Conservation (phyloP, 2,797 vertebrate species). For the Smutsia gigantea region DNA sequence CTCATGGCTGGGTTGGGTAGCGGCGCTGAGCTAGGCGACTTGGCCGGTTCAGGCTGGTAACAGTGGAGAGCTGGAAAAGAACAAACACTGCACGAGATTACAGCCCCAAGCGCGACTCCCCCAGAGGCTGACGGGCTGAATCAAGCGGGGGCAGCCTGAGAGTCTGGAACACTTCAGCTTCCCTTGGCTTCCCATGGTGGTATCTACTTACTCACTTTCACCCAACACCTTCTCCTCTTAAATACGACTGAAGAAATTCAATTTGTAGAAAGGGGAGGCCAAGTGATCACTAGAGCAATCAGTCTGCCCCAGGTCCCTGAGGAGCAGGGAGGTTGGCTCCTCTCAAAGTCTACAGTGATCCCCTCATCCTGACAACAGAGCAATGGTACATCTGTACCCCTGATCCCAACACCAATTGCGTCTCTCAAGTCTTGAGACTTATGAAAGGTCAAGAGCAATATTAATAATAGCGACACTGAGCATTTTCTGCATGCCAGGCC, state of each 20-base stretch:
- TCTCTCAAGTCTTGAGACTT: neutral
- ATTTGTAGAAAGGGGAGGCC: neutral
- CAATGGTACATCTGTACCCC: neutral
- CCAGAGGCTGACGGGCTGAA: too few relatives aligned
- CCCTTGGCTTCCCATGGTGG: neutral
- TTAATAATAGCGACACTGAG: neutral
- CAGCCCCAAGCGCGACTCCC: neutral
- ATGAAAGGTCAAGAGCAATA: neutral
- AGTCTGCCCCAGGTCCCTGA: neutral
- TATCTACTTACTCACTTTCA: neutral
- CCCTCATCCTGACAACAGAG: neutral
- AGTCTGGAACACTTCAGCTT: neutral
- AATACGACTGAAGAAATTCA: neutral
- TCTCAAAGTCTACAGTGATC: neutral
- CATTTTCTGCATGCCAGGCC: neutral
- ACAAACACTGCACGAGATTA: accelerated
- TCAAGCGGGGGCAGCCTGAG: neutral
- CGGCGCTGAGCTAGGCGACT: conserved; percentile 80
- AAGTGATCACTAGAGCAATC: neutral
- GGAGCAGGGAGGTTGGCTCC: neutral
- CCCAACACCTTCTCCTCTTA: neutral
- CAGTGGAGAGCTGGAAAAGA: conserved; percentile 72
- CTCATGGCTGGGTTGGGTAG: conserved; percentile 80
- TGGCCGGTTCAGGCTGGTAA: conserved; percentile 56
- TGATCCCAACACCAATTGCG: neutral